Base-by-base conservation (phyloP, 2,888 invertebrate genomes). In the Gonocerus acuteangulatus region DNA sequence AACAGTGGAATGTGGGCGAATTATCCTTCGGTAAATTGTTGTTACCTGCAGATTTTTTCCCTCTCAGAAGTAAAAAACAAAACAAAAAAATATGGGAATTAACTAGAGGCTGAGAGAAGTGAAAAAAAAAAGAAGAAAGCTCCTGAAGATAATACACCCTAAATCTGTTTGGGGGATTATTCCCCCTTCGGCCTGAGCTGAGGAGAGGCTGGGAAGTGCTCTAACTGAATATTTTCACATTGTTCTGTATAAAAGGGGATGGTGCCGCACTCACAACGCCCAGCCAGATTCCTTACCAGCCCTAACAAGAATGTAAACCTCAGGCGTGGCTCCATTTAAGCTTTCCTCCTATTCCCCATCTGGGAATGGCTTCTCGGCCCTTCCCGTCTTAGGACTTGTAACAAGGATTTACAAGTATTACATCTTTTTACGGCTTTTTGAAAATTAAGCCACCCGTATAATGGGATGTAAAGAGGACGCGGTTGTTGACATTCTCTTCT, bases 301-400 rank as follows among this genome's bases (percentile, higher is more conserved):
- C 11, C 52, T 52, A 52, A 52, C 52, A 52, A 52, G 52, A 52
- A 52, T 52, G 52, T 52, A 52, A 52, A 52, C 52, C 39, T 22
- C 21, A 16, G 19, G 1, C 39, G 18, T 7, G 22, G 52, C 52
- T 42, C 52, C 52, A 52, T 52, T 52, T 52, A 52, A 23, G 39
- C 7, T 36, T 18, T 32, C 15, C 15, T 4, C 42, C 21, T 52
- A 52, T 52, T 39, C 39, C 36, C 36, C 34, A 51, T 6, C 19
- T 51, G 18, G 6, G 18, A 19, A n/a, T 36, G 39, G 39, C 42
- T 42, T 39, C 21, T 52, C 18, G n/a, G n/a, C 36, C 52, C 36
- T 16, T 52, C 39, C 39, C 52, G 39, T 52, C 52, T 52, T 52
- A 52, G 39, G 36, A 36, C 52, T 42, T 42, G 36, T 52, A 39